phyloP scores from a whole-genome alignment of 64 coral and sea anemone genomes.

The Hydrozoanthus tunicans region DNA sequence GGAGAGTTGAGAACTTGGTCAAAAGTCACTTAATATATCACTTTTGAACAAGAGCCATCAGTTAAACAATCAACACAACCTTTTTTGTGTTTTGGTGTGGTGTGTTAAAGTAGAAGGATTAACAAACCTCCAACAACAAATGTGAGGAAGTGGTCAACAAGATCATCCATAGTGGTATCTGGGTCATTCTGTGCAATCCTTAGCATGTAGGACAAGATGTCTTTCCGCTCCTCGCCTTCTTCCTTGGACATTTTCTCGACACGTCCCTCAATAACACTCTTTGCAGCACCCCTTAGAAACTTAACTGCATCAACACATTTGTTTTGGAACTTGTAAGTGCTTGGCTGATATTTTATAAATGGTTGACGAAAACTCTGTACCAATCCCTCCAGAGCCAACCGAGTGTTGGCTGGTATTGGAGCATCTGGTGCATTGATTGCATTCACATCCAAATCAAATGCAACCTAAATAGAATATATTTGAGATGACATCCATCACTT shows the following conservation, averaged over 20 bases:
- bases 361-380: slow-evolving; percentile 80
- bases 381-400: slow-evolving; percentile 66
- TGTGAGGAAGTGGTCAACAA: slow-evolving; percentile 76
- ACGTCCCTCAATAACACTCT: slow-evolving; percentile 63
- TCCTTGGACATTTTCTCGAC: slow-evolving; percentile 28
- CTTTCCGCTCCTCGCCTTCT: slow-evolving; percentile 40
- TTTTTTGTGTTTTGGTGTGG: no score
- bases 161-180: slow-evolving; percentile 68
- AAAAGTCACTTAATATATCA: no score
- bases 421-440: slow-evolving; percentile 62
- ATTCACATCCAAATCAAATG: slow-evolving; percentile 75
- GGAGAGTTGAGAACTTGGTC: no score
- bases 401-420: slow-evolving; percentile 69
- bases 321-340: slow-evolving; percentile 62
- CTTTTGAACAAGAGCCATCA: no score
- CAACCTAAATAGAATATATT: slow-evolving; percentile 40
- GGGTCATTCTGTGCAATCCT: slow-evolving; percentile 44
- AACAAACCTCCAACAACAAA: slow-evolving; percentile 78
- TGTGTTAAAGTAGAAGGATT: no score
- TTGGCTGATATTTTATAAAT: slow-evolving; percentile 68
- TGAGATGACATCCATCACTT: no score
- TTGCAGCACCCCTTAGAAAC: slow-evolving; percentile 59
- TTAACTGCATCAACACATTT: slow-evolving; percentile 67
- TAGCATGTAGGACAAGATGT: slow-evolving; percentile 55
- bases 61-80: no score